Base-by-base conservation (phyloP, 2,888 invertebrate genomes). In the Hemicrepidius hirtus region DNA sequence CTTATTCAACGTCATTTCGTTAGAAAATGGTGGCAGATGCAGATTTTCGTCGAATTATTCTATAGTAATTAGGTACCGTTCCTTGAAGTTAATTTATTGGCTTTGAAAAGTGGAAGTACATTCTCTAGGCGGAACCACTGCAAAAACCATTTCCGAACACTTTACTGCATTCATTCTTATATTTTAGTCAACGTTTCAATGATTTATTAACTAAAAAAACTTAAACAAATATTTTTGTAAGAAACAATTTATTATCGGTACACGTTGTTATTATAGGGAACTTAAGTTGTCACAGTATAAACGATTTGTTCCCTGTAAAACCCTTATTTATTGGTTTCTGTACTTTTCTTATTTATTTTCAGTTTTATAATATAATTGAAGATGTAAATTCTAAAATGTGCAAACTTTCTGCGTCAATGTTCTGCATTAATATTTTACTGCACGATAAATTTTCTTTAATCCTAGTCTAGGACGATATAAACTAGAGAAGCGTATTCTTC, bases 381-480 rank as follows among this genome's bases (percentile, higher is more conserved):
- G 7, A 32, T 32, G 18, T 18, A 37, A 57, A 53, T n/a, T 18
- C 13, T 0, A 4, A 20, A 37, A n/a, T 10, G 16, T 4, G 6
- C 21, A 1, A 20, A 20, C 37, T 18, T 37, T 6, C 5, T 57
- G 37, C 57, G 20, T 37, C 7, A 12, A 53, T n/a, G n/a, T 13
- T 13, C 53, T 13, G 9, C 13, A 37, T 57, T 57, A 53, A 57
- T 37, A 20, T 37, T 57, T 57, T 57, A 37, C 37, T 57, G 40
- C 18, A 20, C 57, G 0, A 57, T 57, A 57, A 57, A 57, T 57
- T 57, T 16, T 57, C 35, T 12, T 57, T 57, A 57, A 57, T 37
- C 57, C 57, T 57, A 1, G 57, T 35, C 37, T 35, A 35, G 20
- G 18, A 37, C 37, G 57, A 44, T 18, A 50, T n/a, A 37, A 57